Evolutionary conservation across 2,797 vertebrate genomes (phyloP).

Genomic region (Orestias chungarensis): DNA sequence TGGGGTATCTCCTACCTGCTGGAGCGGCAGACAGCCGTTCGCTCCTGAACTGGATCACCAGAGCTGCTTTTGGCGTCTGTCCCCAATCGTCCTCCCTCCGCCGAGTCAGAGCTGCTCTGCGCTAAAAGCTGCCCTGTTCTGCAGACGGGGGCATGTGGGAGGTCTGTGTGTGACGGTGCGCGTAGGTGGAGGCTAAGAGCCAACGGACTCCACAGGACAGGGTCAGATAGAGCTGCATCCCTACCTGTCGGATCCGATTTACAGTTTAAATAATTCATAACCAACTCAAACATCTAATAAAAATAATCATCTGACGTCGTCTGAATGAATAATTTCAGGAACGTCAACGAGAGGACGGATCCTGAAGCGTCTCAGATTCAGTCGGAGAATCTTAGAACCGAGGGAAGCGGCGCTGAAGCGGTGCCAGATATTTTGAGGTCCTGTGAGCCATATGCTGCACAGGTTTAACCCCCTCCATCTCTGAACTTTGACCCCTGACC

Average conservation of each 20-base stretch:
- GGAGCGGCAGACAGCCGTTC: constrained; percentile 28
- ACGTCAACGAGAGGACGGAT: no score
- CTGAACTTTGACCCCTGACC: constrained; percentile 62
- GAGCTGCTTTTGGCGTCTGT: constrained; percentile 44
- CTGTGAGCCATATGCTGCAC: constrained; percentile 58
- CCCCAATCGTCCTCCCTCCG: constrained; percentile 40
- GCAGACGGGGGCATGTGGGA: constrained; percentile 63
- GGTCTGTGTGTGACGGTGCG: constrained; percentile 61
- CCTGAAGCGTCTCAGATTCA: constrained; percentile 26
- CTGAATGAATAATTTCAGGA: no score
- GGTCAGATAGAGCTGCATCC: constrained; percentile 50
- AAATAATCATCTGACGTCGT: no score
- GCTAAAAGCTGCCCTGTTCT: constrained; percentile 57
- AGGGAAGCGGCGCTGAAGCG: background rate
- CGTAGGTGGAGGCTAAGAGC: constrained; percentile 32
- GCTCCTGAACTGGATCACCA: constrained; percentile 42
- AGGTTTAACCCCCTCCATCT: constrained; percentile 58
- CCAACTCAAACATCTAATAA: background rate
- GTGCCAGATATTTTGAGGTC: constrained; percentile 51
- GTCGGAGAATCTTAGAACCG: constrained; percentile 1
- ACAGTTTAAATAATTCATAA: background rate
- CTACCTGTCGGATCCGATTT: no score
- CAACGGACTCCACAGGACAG: constrained; percentile 32
- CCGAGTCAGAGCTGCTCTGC: constrained; percentile 32
- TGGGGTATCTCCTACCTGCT: constrained; percentile 64